Base-by-base conservation (phyloP, 2,797 vertebrate genomes). In the Hydrocynus forskahlii region DNA sequence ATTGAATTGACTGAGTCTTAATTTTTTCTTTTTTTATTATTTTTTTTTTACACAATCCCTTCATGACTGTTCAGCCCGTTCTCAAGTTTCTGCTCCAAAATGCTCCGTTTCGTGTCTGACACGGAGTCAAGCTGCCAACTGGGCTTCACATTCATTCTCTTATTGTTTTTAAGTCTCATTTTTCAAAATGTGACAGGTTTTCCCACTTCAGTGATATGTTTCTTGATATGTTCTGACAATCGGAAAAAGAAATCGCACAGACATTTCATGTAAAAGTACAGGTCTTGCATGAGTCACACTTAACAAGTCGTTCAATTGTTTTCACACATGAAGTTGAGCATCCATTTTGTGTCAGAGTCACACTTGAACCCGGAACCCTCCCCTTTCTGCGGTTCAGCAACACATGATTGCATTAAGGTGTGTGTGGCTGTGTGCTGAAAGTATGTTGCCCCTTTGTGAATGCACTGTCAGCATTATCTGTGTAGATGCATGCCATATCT, bases 221-320 rank as follows among this genome's bases (percentile, higher is more conserved):
- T 69, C 40, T 69, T 69, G 67, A 69, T 69, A 69, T 69, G 67
- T 69, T 69, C 67, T 21, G 67, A 69, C 67, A 69, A 69, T 69
- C 12, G 19, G 40, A 45, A 68, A 64, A 60, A 60, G 12, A 69
- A 69, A 69, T 2, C n/a, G 2, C 67, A 69, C 67, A 69, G 21
- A 69, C 67, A 48, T 69, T 48, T 43, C 23, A 50, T 69, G 67
- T 68, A 48, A 23, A 69, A 14, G 23, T 69, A 69, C 67, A 69
- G 67, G n/a, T 68, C 45, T 45, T 48, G 43, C 67, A 21, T 14
- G 43, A 25, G 40, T 21, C 12, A 48, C 43, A 48, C 67, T 69
- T 16, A 67, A 40, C 50, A 13, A 69, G 38, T 40, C 21, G 2
- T 13, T 68, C 43, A 38, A 40, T 10, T n/a, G 17, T 23, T 69